Conservation (phyloP, 30 jellyfish, hydroid and myxozoan genomes). For the Mastigias papua region DNA sequence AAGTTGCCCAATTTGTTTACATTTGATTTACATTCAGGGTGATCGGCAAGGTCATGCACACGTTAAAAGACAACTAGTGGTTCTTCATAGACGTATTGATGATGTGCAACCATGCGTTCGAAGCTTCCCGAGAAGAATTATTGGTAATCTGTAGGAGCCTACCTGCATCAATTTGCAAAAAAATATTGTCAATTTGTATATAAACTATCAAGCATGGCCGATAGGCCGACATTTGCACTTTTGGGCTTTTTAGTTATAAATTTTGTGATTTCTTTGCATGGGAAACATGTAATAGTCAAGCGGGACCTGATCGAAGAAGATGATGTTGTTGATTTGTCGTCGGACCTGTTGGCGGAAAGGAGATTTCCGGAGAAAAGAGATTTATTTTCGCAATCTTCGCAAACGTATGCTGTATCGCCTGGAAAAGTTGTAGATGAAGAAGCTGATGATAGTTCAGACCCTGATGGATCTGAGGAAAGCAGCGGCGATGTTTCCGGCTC, state of each 20-base stretch:
- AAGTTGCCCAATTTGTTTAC: conserved; percentile 49
- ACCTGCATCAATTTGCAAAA: conserved; percentile 25
- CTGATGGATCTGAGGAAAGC: conserved; percentile 58
- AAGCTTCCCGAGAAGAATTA: conserved; percentile 9
- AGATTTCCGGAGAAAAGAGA: conserved; percentile 37
- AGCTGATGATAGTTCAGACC: conserved; percentile 67
- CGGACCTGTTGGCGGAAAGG: conserved; percentile 7
- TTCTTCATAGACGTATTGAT: conserved; percentile 37
- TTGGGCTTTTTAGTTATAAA: conserved; percentile 24
- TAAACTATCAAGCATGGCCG: conserved; percentile 46
- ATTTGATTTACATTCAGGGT: conserved; percentile 43
- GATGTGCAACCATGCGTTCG: conserved; percentile 47
- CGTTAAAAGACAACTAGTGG: conserved; percentile 39
- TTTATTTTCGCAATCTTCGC: conserved; percentile 3
- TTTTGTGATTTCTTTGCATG: not conserved
- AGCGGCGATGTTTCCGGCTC: conserved; percentile 54
- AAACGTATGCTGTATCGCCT: conserved; percentile 36
- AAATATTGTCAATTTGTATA: not conserved
- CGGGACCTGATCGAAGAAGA: conserved; percentile 37
- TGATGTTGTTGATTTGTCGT: not conserved
- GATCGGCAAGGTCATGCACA: conserved; percentile 70
- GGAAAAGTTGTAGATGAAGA: conserved; percentile 69
- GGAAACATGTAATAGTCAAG: conserved; percentile 53
- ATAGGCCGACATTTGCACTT: conserved; percentile 32
- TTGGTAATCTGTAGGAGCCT: not conserved